A percentile compares a stretch with the other conserved stretches of the same genome.
Evolutionary conservation across 2,888 invertebrate species (phyloP).

Genomic region (Synergus japonicus): DNA sequence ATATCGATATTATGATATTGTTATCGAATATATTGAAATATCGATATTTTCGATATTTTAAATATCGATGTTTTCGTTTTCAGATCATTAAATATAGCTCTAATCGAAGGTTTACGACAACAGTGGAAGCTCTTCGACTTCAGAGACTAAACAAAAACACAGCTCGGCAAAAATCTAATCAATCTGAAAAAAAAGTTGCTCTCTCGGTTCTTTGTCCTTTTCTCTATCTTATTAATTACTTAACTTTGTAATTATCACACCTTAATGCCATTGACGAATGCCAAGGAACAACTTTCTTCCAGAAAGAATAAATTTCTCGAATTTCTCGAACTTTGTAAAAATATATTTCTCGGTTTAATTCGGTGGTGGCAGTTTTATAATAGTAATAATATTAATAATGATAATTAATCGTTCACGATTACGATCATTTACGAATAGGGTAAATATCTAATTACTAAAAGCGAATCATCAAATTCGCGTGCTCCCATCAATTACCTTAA

Average conservation of each 20-base stretch:
- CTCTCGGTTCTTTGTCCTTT: neutral
- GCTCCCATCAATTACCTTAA: conserved; percentile 58
- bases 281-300: neutral
- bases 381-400: neutral
- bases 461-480: conserved; percentile 45
- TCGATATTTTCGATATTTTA: too few species aligned
- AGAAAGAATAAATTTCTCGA: neutral
- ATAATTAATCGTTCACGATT: conserved; percentile 27
- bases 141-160: conserved; percentile 5
- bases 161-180: neutral
- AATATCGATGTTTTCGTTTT: too few species aligned
- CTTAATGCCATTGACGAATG: conserved; percentile 15
- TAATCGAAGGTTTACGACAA: neutral
- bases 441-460: conserved; percentile 44
- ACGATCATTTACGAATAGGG: conserved; percentile 45
- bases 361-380: neutral
- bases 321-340: neutral
- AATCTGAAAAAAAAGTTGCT: neutral
- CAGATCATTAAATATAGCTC: too few species aligned
- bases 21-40: too few species aligned
- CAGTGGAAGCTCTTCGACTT: neutral
- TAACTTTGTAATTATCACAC: conserved; percentile 32
- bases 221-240: conserved; percentile 14
- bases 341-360: conserved; percentile 1
- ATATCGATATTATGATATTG: too few species aligned